Evolutionary conservation across 2,797 vertebrate genomes (phyloP).

Genomic region (Hybognathus amarus): DNA sequence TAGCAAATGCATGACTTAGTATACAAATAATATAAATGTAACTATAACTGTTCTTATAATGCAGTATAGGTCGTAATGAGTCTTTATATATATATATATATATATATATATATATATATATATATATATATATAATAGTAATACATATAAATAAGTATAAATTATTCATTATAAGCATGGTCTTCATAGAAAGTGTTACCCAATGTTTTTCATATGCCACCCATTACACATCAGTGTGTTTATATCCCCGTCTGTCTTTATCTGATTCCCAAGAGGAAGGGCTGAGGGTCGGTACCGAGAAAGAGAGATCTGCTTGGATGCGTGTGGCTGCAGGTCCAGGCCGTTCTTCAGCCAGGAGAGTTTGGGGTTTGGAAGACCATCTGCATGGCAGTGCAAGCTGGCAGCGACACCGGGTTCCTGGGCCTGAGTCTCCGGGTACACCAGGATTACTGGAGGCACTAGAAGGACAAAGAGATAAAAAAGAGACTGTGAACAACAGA

Average conservation of each 20-base stretch:
- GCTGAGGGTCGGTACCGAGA: constrained; percentile 80
- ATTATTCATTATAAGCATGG: too few relatives aligned
- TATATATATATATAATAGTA: too few relatives aligned
- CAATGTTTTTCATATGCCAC: neutral
- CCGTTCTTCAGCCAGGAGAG: constrained; percentile 97
- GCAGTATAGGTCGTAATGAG: too few relatives aligned
- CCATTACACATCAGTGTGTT: constrained; percentile 4
- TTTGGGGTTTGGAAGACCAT: constrained; percentile 91
- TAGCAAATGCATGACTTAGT: too few relatives aligned
- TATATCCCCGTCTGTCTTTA: neutral
- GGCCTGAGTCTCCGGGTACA: constrained; percentile 94
- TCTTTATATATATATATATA: too few relatives aligned
- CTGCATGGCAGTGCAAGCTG: constrained; percentile 91
- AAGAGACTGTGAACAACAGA: constrained; percentile 43
- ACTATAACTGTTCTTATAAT: too few relatives aligned
- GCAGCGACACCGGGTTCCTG: constrained; percentile 92
- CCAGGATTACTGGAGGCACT: constrained; percentile 96
- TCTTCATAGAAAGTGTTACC: too few relatives aligned
- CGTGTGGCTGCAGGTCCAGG: constrained; percentile 83
- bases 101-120: too few relatives aligned
- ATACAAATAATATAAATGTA: too few relatives aligned
- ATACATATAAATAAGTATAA: too few relatives aligned
- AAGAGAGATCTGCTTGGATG: constrained; percentile 89
- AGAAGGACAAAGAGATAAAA: constrained; percentile 50
- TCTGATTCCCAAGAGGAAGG: neutral